Base-by-base conservation (phyloP, 2,888 invertebrate genomes). In the Latrodectus elegans region DNA sequence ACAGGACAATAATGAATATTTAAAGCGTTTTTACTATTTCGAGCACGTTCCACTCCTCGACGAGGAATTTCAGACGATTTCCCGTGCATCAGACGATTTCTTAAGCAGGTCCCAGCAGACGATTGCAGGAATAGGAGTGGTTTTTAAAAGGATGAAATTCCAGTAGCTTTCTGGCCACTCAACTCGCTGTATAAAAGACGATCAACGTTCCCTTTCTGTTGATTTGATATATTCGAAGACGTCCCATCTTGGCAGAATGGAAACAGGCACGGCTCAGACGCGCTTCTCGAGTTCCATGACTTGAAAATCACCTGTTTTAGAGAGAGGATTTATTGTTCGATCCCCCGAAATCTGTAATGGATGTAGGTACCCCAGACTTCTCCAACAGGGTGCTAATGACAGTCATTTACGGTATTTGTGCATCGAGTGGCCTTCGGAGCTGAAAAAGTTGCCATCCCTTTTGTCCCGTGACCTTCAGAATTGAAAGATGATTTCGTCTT, bases 81-180 rank as follows among this genome's bases (percentile, higher is more conserved):
- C 60, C 14, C 12, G 60, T 15, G n/a, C 60, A 11, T 11, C 60
- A 60, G 60, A 60, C 60, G 60, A 60, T 60, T 10, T 38, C 38
- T 38, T 38, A 38, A 38, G 38, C 38, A 38, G 38, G 38, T 38
- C 38, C 38, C 2, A 38, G 38, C 38, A 38, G 38, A 38, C 38
- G 38, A 38, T 38, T 38, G 38, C 14, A 11, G 60, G 74, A 55
- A 22, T 12, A 64, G 52, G 52, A 67, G 76, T 17, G 64, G 64
- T n/a, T 49, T 9, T 70, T 12, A 17, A 22, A 60, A 55, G 78
- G 38, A 68, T 78, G 78, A 55, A 55, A 78, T 70, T 78, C 78
- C 70, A 53, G 78, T 78, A 78, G 78, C 78, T 17, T 22, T 68
- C 38, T 73, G 73, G 73, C 52, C 49, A 73, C 51, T 49, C 73